phyloP scores from a whole-genome alignment of 2,113 vertebrate species.

The Motacilla alba region DNA sequence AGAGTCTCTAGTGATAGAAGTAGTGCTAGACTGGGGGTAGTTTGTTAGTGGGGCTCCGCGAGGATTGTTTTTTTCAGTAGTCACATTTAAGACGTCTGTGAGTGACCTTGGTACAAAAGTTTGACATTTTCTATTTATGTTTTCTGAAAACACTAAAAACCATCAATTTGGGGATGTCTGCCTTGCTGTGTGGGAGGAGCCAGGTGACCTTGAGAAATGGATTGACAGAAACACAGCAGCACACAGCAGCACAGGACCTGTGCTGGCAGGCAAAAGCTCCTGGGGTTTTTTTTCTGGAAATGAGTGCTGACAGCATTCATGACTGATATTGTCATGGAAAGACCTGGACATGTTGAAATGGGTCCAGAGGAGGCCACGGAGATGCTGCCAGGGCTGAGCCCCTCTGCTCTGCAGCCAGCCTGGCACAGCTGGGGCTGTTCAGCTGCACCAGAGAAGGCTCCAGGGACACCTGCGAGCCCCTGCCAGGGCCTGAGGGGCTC shows the following conservation, averaged over 20 bases:
- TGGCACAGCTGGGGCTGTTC: background rate
- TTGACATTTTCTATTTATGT: background rate
- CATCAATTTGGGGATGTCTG: accelerated
- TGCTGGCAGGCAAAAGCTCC: background rate
- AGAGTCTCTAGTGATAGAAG: background rate
- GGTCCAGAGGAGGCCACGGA: background rate
- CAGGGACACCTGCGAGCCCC: background rate
- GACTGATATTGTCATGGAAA: background rate
- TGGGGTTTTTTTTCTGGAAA: background rate
- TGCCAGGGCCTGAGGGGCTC: background rate
- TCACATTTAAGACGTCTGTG: background rate
- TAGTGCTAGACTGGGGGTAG: background rate
- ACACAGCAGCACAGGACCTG: background rate
- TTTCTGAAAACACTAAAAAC: background rate
- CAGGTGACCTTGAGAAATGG: background rate
- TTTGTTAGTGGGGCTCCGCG: background rate
- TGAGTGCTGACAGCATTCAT: background rate
- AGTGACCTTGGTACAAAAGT: background rate
- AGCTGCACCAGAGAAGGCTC: background rate
- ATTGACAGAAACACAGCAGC: accelerated
- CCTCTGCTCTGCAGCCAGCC: background rate
- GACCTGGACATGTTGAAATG: no score
- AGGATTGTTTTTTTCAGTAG: background rate
- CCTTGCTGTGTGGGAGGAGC: accelerated
- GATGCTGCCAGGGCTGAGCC: background rate